These are phyloP conservation scores for Microtus agrestis DNA, from an alignment of 2,797 vertebrate species.

Conservation along the genomic window DNA sequence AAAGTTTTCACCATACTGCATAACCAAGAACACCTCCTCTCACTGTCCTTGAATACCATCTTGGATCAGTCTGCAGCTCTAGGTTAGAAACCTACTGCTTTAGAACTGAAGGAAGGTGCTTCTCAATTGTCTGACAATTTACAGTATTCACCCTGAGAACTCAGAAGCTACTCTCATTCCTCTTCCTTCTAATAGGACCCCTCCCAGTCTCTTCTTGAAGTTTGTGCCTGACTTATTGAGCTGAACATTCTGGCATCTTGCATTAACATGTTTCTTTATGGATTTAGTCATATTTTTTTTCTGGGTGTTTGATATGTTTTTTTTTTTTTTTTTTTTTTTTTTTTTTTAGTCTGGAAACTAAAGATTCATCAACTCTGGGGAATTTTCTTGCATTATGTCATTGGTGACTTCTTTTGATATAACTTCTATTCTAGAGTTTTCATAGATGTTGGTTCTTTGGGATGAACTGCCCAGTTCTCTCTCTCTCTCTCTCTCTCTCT, in stretches of 20 bases:
- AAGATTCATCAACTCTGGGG: background rate
- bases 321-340: background rate
- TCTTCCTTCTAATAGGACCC: background rate
- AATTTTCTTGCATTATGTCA: slow-evolving; percentile 27
- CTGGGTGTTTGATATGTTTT: background rate
- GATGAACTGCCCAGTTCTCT: background rate
- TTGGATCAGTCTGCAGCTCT: background rate
- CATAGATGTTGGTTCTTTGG: background rate
- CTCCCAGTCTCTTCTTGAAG: background rate
- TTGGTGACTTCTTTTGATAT: background rate
- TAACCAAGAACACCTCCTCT: background rate
- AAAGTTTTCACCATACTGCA: background rate
- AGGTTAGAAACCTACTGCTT: slow-evolving; percentile 20
- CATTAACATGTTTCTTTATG: background rate
- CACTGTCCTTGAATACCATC: background rate
- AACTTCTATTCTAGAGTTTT: slow-evolving; percentile 44
- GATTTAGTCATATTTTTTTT: background rate
- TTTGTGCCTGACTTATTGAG: background rate
- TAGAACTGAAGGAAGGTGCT: background rate
- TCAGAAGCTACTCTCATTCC: background rate
- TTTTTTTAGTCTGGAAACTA: background rate
- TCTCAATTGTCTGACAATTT: background rate
- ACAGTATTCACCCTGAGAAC: background rate
- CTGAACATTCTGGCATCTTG: background rate
- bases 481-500: background rate